Percentiles rank a stretch among this genome's conserved stretches.
Evolutionary conservation across 2,888 invertebrate genomes (phyloP).

Genomic region (Cyclophora albipunctata): DNA sequence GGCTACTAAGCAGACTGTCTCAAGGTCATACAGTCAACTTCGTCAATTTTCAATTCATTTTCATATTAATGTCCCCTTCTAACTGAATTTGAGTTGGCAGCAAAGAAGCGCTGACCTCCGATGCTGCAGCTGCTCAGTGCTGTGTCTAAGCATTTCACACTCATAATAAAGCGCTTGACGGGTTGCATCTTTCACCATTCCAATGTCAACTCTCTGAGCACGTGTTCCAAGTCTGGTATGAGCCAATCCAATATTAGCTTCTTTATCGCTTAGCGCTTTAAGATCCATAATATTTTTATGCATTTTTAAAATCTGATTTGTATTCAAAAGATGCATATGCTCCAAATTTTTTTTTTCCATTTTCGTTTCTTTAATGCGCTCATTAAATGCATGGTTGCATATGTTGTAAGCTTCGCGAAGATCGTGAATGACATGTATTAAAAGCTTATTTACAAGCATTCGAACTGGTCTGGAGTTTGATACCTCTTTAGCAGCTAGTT

Average conservation of each 20-base stretch:
- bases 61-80: slow-evolving; percentile 94
- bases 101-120: slow-evolving; percentile 74
- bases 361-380: slow-evolving; percentile 85
- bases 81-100: slow-evolving; percentile 90
- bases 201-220: slow-evolving; percentile 85
- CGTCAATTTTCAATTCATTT: slow-evolving; percentile 95
- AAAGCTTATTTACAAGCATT: slow-evolving; percentile 84
- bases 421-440: slow-evolving; percentile 89
- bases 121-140: slow-evolving; percentile 79
- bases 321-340: slow-evolving; percentile 84
- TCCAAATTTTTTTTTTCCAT: slow-evolving; percentile 87
- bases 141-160: slow-evolving; percentile 79
- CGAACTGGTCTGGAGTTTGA: slow-evolving; percentile 83
- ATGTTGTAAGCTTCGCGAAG: slow-evolving; percentile 83
- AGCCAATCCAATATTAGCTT: slow-evolving; percentile 86
- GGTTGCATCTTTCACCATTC: slow-evolving; percentile 87
- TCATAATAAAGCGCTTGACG: slow-evolving; percentile 84
- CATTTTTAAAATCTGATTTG: slow-evolving; percentile 83
- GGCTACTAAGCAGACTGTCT: no score
- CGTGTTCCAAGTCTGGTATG: slow-evolving; percentile 89
- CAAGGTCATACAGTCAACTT: slow-evolving; percentile 84
- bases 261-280: slow-evolving; percentile 88
- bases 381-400: slow-evolving; percentile 86
- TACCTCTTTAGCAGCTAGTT: slow-evolving; percentile 82
- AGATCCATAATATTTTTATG: slow-evolving; percentile 84